These are phyloP conservation scores for Heliangelus exortis DNA, from an alignment of 2,797 vertebrate species.

Conservation along the genomic window DNA sequence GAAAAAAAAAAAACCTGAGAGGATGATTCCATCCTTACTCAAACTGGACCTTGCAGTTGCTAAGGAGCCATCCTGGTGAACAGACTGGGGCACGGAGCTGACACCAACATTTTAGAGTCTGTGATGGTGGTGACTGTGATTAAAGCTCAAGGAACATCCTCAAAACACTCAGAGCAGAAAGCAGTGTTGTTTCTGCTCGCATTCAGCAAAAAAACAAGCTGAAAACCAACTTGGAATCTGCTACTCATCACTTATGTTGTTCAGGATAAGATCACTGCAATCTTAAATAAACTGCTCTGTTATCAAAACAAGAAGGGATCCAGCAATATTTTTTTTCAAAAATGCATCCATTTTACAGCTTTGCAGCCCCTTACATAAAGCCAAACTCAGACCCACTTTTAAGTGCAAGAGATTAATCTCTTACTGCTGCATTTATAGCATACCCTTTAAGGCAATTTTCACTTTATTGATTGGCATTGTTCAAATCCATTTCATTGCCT, in stretches of 20 bases:
- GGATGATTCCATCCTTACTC: background rate
- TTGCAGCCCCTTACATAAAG: background rate
- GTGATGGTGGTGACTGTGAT: background rate
- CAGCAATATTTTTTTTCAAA: background rate
- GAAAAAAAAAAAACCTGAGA: background rate
- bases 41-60: background rate
- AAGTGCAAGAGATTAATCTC: background rate
- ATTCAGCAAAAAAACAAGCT: background rate
- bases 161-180: background rate
- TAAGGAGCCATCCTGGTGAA: background rate
- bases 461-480: slow-evolving; percentile 62
- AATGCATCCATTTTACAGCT: background rate
- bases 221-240: background rate
- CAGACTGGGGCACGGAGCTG: background rate
- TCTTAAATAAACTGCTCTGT: background rate
- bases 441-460: slow-evolving; percentile 61
- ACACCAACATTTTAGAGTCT: accelerated
- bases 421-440: slow-evolving; percentile 35
- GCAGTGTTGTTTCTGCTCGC: background rate
- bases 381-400: background rate
- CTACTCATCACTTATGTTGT: background rate
- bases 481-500: slow-evolving; percentile 60
- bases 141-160: background rate
- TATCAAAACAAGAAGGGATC: background rate
- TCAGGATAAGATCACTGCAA: background rate